A percentile compares a stretch with the other conserved stretches of the same genome.
phyloP scores from a whole-genome alignment of 1,140 invertebrate genomes.

The Drosophila takahashii region DNA sequence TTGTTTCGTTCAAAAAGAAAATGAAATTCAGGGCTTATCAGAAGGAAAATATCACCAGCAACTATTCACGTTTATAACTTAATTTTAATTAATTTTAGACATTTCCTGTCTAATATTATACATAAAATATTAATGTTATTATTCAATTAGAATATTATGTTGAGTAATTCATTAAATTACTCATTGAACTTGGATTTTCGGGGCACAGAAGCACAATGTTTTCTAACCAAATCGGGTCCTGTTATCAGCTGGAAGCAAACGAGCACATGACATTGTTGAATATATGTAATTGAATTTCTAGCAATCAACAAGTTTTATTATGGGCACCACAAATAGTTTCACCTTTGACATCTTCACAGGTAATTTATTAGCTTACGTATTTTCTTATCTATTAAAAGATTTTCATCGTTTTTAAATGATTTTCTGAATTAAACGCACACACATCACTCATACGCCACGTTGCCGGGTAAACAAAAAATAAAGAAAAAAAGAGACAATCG shows the following conservation, averaged over 20 bases:
- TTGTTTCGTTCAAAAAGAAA: background rate
- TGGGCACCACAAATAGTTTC: constrained; percentile 7
- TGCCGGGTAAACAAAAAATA: constrained; percentile 11
- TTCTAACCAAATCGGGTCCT: background rate
- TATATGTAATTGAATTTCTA: constrained; percentile 1
- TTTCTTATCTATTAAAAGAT: background rate
- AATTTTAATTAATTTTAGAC: too few relatives aligned
- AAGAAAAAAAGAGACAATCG: constrained; percentile 10
- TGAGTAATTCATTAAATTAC: background rate
- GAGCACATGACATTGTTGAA: background rate
- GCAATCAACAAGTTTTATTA: background rate
- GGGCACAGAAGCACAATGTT: too few relatives aligned
- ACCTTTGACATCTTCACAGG: constrained; percentile 10
- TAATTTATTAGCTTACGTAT: background rate
- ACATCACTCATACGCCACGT: constrained; percentile 52
- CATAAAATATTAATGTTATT: too few relatives aligned
- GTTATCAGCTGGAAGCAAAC: background rate
- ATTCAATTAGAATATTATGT: background rate
- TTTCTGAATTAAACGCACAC: constrained; percentile 36
- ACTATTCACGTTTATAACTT: too few relatives aligned
- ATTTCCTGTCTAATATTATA: too few relatives aligned
- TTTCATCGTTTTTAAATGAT: constrained; percentile 1
- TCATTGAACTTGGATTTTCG: too few relatives aligned
- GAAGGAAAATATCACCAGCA: too few relatives aligned
- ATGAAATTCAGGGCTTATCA: constrained; percentile 19